Conservation (phyloP, 1,140 invertebrate genomes). For the Galendromus occidentalis region DNA sequence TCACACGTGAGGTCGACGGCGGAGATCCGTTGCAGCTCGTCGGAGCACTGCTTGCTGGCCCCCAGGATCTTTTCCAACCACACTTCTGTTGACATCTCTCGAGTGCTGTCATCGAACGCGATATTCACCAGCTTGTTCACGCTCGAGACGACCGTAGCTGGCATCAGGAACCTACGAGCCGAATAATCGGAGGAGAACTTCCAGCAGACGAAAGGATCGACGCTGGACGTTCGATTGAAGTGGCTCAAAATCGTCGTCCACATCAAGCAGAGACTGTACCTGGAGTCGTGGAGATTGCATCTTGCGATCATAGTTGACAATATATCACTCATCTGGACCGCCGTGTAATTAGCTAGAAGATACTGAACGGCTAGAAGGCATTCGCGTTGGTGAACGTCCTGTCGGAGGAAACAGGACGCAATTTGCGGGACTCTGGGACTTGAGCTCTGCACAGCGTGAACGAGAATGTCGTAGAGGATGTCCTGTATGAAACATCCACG, state of each 20-base stretch:
- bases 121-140: not conserved
- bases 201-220: conserved; percentile 8
- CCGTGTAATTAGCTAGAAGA: not conserved
- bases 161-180: not conserved
- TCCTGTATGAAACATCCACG: not conserved
- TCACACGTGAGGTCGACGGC: not conserved
- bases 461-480: not conserved
- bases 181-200: not conserved
- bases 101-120: conserved; percentile 2
- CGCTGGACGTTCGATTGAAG: not conserved
- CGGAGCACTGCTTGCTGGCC: not conserved
- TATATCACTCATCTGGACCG: not conserved
- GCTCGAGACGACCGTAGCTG: not conserved
- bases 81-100: not conserved
- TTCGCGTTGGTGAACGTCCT: not conserved
- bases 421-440: not conserved
- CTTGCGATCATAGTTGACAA: not conserved
- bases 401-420: conserved; percentile 2
- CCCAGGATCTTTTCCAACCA: not conserved
- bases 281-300: not conserved
- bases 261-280: not conserved
- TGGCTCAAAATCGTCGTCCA: not conserved
- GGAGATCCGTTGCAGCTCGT: not conserved
- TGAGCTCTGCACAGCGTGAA: not conserved
- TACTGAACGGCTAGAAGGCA: conserved; percentile 10